Evolutionary conservation across 1,140 invertebrate species (phyloP).

Genomic region (Trichogramma pretiosum): DNA sequence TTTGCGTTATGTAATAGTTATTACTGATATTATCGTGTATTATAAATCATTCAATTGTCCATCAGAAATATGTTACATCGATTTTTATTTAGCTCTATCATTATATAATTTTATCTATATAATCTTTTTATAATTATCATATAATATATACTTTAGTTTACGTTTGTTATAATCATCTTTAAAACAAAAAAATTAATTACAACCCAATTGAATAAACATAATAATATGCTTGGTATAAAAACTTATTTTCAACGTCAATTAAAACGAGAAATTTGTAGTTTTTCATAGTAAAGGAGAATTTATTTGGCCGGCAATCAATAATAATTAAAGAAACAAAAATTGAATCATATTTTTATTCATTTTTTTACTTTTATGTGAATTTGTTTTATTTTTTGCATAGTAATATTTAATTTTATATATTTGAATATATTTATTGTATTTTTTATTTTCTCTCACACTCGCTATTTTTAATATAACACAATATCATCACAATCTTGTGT

Average conservation of each 20-base stretch:
- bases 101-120: constrained; percentile 41
- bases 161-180: too few species aligned
- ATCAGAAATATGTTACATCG: constrained; percentile 44
- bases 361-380: background rate
- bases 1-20: too few species aligned
- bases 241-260: too few species aligned
- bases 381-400: background rate
- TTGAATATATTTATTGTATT: background rate
- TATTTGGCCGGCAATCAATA: too few species aligned
- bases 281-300: too few species aligned
- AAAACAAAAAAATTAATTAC: too few species aligned
- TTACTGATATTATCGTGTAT: constrained; percentile 19
- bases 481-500: constrained; percentile 19
- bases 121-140: too few species aligned
- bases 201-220: too few species aligned
- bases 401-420: constrained; percentile 9
- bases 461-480: constrained; percentile 21
- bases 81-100: constrained; percentile 45
- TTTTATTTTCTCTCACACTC: constrained; percentile 2
- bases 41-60: constrained; percentile 41
- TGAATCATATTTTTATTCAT: constrained; percentile 1
- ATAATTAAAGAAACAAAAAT: too few species aligned
- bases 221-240: too few species aligned
- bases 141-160: too few species aligned
- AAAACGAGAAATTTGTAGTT: too few species aligned